Percentiles rank a stretch among this genome's conserved stretches.
Conservation (phyloP, 30 jellyfish, hydroid and myxozoan genomes). For the Catostylus mosaicus region DNA sequence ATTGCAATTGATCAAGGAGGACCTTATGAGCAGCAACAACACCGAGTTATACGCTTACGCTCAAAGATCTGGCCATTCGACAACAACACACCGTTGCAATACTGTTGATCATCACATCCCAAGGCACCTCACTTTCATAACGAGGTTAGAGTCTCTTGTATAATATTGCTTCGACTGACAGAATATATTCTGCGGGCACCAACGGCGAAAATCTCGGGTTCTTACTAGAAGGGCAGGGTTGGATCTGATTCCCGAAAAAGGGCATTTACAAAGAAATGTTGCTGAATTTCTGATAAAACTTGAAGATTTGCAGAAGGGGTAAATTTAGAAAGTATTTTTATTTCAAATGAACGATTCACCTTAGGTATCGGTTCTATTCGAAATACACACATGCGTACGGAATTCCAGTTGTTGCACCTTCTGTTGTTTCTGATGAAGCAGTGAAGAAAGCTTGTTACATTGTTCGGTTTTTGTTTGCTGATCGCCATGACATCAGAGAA, state of each 20-base stretch:
- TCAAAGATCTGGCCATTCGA: conserved; percentile 39
- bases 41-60: conserved; percentile 5
- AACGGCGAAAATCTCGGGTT: too few species aligned
- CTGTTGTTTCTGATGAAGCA: conserved; percentile 60
- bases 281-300: too few species aligned
- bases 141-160: conserved; percentile 6
- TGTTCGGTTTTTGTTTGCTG: conserved; percentile 54
- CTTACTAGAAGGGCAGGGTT: too few species aligned
- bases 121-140: conserved; percentile 51
- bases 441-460: conserved; percentile 61
- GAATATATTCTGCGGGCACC: too few species aligned
- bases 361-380: conserved; percentile 48
- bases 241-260: too few species aligned
- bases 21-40: not conserved
- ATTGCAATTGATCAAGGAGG: conserved; percentile 8
- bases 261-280: too few species aligned
- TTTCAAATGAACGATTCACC: not conserved
- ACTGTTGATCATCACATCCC: conserved; percentile 44
- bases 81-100: conserved; percentile 43
- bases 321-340: too few species aligned
- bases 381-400: conserved; percentile 75
- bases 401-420: conserved; percentile 60
- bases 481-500: conserved; percentile 69
- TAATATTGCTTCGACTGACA: too few species aligned
- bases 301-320: too few species aligned